A percentile compares a stretch with the other conserved stretches of the same genome.
Conservation (phyloP, 2,113 vertebrate species). For the Indri indri region DNA sequence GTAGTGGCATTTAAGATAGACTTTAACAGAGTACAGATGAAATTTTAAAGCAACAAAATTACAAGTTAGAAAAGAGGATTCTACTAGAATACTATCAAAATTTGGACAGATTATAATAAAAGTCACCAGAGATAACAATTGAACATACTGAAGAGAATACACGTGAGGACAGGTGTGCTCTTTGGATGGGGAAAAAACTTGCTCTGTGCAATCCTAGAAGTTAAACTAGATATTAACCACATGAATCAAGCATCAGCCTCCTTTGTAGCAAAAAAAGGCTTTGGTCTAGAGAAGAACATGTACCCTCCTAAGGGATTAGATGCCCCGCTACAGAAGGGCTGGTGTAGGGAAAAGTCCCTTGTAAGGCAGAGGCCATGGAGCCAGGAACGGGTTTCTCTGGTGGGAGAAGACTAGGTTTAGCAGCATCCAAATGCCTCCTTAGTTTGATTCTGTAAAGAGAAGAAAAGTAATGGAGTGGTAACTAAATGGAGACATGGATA, state of each 20-base stretch:
- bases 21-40: slow-evolving; percentile 63
- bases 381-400: neutral
- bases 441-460: neutral
- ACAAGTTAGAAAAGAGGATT: slow-evolving; percentile 79
- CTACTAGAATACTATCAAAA: slow-evolving; percentile 77
- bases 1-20: neutral
- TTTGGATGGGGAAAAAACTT: neutral
- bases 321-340: neutral
- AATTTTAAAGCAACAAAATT: slow-evolving; percentile 77
- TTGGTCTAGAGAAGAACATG: neutral
- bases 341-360: neutral
- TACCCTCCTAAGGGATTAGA: neutral
- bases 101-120: slow-evolving; percentile 80
- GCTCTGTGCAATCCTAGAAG: neutral
- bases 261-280: neutral
- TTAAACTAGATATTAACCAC: neutral
- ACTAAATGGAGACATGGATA: neutral
- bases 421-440: neutral
- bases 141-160: neutral
- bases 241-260: neutral
- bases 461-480: neutral
- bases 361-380: neutral
- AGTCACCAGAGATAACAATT: neutral
- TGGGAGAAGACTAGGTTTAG: neutral
- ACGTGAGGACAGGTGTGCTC: neutral